Conservation (phyloP, 2,113 vertebrate species). For the Colinus virginianus region DNA sequence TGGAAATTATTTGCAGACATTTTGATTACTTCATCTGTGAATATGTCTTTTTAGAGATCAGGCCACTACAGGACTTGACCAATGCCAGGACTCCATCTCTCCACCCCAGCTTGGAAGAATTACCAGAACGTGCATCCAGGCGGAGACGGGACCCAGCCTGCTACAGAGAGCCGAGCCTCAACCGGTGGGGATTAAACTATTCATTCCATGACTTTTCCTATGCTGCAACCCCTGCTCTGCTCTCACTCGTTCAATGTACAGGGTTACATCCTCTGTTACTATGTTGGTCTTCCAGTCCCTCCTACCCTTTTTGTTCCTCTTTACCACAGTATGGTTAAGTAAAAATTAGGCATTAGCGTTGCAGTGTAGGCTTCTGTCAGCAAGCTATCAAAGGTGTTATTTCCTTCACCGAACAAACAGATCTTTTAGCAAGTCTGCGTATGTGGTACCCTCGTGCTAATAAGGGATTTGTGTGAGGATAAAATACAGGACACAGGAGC, state of each 20-base stretch:
- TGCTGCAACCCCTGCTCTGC: background rate
- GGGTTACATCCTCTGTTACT: background rate
- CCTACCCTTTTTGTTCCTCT: background rate
- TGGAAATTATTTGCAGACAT: background rate
- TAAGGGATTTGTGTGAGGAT: background rate
- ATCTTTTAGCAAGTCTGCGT: background rate
- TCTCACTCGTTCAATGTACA: background rate
- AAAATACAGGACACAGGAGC: background rate
- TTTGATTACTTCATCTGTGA: background rate
- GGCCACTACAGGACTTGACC: conserved; percentile 60
- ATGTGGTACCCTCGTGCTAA: background rate
- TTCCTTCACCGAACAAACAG: background rate
- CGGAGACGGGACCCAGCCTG: background rate
- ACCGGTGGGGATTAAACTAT: conserved; percentile 32
- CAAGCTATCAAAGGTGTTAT: background rate
- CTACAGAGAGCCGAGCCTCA: conserved; percentile 67
- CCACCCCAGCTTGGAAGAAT: background rate
- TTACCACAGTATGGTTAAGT: background rate
- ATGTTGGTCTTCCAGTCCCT: background rate
- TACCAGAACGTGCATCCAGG: background rate
- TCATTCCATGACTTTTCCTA: background rate
- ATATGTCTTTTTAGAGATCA: conserved; percentile 39
- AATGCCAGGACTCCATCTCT: background rate
- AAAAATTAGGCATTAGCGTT: background rate
- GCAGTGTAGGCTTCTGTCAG: background rate